Conservation (phyloP, 2,888 invertebrate species). For the Ramazzottius varieornatus region DNA sequence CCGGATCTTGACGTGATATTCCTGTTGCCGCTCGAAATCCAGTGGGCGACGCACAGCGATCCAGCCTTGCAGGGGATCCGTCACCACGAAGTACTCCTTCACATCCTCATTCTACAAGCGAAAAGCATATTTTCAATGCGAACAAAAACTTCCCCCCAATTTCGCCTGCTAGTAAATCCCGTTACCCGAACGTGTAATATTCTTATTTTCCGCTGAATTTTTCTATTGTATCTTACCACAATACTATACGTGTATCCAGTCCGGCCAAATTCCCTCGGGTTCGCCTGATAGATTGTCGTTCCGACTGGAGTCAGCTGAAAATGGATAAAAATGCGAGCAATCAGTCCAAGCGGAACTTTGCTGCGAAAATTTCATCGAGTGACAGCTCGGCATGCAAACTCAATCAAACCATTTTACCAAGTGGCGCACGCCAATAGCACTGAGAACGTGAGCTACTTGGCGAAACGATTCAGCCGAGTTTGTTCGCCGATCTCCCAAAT, state of each 20-base stretch:
- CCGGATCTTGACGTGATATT: background rate
- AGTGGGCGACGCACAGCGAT: background rate
- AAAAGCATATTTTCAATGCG: background rate
- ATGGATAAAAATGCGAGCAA: background rate
- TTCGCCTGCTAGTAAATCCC: background rate
- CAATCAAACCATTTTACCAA: no score
- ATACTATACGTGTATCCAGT: background rate
- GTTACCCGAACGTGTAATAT: background rate
- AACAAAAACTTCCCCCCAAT: no score
- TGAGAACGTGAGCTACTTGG: no score
- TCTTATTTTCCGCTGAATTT: background rate
- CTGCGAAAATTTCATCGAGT: no score
- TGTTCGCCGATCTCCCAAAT: no score
- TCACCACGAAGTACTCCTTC: conserved; percentile 2
- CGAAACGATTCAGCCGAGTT: no score
- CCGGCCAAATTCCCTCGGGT: background rate
- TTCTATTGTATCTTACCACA: background rate
- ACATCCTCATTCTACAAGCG: background rate
- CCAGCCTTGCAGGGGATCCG: conserved; percentile 4
- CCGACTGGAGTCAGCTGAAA: background rate
- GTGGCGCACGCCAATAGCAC: no score
- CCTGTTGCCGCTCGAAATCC: background rate
- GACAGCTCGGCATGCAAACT: no score
- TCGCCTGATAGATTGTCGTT: background rate
- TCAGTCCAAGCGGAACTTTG: no score